Evolutionary conservation across 2,888 invertebrate genomes (phyloP).

Genomic region (Phrixothrix hirtus): DNA sequence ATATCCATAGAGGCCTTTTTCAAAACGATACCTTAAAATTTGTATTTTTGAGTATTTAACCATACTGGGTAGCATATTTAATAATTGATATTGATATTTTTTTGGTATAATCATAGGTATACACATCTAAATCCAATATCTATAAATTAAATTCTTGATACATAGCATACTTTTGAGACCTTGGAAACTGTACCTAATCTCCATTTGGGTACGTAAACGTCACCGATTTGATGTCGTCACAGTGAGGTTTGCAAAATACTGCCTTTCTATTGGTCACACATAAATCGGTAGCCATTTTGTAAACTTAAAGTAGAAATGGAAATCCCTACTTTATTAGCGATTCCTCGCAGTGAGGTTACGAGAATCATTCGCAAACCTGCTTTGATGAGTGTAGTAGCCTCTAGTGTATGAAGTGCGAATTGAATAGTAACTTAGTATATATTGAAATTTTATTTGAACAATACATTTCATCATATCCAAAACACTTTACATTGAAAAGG

Average conservation of each 20-base stretch:
- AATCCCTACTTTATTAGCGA: conserved; percentile 43
- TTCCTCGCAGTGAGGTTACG: conserved; percentile 63
- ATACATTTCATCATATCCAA: conserved; percentile 22
- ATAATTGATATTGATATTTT: too few species aligned
- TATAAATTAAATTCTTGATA: conserved; percentile 34
- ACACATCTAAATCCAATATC: too few species aligned
- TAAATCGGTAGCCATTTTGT: conserved; percentile 67
- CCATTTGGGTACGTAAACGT: conserved; percentile 52
- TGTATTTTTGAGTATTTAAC: too few species aligned
- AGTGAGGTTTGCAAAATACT: conserved; percentile 47
- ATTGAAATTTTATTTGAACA: conserved; percentile 18
- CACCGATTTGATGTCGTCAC: conserved; percentile 55
- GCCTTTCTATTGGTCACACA: conserved; percentile 52
- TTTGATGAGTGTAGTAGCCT: conserved; percentile 33
- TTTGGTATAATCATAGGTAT: too few species aligned
- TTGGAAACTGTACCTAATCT: conserved; percentile 56
- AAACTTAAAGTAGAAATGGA: conserved; percentile 62
- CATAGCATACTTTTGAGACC: conserved; percentile 49
- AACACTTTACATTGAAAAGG: conserved; percentile 6
- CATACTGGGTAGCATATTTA: too few species aligned
- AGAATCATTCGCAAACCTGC: conserved; percentile 43
- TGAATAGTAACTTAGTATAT: conserved; percentile 29
- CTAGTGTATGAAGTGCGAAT: conserved; percentile 33
- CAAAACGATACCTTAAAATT: too few species aligned
- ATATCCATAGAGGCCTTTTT: too few species aligned